phyloP scores from a whole-genome alignment of 1,140 invertebrate genomes.

The Leptopilina clavipes region DNA sequence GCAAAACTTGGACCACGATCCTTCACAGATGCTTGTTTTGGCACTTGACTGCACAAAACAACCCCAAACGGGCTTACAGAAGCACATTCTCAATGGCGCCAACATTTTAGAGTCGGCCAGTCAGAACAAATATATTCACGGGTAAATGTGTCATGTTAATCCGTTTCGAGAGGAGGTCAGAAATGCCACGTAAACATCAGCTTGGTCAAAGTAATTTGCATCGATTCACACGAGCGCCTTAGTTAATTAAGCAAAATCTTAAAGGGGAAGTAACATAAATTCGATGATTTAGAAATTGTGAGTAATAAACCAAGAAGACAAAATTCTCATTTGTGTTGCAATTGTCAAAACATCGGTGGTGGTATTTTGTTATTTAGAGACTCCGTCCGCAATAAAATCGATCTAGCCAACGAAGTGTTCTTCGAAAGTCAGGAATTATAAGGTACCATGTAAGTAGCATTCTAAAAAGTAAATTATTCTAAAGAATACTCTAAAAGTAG shows the following conservation, averaged over 20 bases:
- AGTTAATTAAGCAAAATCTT: background rate
- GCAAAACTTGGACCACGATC: conserved; percentile 56
- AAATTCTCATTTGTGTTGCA: no score
- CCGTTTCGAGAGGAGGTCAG: conserved; percentile 42
- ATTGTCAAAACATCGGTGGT: no score
- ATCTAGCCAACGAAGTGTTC: no score
- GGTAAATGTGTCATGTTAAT: conserved; percentile 36
- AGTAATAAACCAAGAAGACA: no score
- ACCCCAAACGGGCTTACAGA: background rate
- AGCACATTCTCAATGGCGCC: background rate
- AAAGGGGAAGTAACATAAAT: no score
- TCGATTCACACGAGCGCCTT: background rate
- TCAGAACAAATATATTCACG: conserved; percentile 10
- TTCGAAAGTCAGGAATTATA: no score
- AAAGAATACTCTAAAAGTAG: background rate
- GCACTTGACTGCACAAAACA: background rate
- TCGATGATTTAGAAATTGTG: no score
- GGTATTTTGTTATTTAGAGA: no score
- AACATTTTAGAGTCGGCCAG: conserved; percentile 1
- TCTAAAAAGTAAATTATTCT: background rate
- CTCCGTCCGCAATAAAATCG: no score
- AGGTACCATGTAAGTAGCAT: background rate
- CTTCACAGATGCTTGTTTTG: conserved; percentile 33
- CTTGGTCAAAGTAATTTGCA: conserved; percentile 18
- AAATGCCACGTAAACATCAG: conserved; percentile 39